phyloP scores from a whole-genome alignment of 1,140 invertebrate genomes.

The Drosophila chauvacae region DNA sequence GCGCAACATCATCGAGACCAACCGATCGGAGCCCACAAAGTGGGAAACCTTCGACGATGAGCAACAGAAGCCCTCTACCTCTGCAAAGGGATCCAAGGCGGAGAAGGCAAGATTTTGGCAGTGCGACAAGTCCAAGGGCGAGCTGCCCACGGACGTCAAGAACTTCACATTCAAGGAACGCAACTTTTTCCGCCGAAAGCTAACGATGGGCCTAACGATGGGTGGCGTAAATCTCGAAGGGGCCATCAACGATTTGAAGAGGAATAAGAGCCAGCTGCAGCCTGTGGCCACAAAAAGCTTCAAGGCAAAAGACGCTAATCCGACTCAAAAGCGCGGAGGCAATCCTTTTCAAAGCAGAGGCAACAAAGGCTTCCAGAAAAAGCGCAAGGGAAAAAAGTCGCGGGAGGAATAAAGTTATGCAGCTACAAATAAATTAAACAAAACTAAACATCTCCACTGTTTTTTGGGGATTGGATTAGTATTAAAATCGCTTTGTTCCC shows the following conservation, averaged over 20 bases:
- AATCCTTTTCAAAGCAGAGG: background rate
- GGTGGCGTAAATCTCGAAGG: accelerated
- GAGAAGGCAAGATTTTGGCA: background rate
- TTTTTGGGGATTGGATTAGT: background rate
- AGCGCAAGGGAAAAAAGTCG: conserved; percentile 1
- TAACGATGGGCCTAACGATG: conserved; percentile 11
- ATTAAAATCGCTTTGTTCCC: background rate
- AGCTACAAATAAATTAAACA: background rate
- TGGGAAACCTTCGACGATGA: conserved; percentile 62
- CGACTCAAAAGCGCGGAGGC: background rate
- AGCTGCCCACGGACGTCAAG: conserved; percentile 17
- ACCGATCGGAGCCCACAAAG: conserved; percentile 26
- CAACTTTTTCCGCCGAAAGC: conserved; percentile 30
- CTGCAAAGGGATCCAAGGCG: background rate
- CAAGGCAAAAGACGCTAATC: background rate
- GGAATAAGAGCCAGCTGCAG: background rate
- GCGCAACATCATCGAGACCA: conserved; percentile 60
- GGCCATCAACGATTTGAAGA: conserved; percentile 18
- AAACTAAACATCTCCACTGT: background rate
- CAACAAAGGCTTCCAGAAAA: background rate
- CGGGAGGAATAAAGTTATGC: background rate
- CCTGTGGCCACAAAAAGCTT: background rate
- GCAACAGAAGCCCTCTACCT: background rate
- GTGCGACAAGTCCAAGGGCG: conserved; percentile 1
- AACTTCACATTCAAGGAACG: conserved; percentile 31